Evolutionary conservation across 92 coral and sea anemone genomes (phyloP).

Genomic region (Isaurus tuberculatus): DNA sequence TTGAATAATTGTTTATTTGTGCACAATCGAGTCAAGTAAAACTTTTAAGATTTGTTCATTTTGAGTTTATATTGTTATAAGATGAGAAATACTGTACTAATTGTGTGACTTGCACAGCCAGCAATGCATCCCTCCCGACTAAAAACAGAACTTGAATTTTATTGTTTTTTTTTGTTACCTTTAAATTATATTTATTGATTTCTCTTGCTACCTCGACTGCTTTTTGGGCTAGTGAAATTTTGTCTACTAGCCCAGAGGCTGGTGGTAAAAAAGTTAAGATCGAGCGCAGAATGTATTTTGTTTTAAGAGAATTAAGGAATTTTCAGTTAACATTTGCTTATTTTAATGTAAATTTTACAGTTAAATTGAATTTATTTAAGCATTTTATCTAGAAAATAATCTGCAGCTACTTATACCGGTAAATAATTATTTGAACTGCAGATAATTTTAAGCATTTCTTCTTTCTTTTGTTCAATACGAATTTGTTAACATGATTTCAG

Average conservation of each 20-base stretch:
- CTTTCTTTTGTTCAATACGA: neutral
- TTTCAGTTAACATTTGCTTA: neutral
- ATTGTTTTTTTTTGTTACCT: neutral
- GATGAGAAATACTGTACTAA: too few relatives aligned
- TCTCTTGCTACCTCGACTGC: neutral
- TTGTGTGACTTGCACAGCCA: neutral
- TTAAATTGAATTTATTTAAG: neutral
- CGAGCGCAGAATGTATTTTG: neutral
- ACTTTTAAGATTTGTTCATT: too few relatives aligned
- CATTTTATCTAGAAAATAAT: neutral
- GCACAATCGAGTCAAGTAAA: too few relatives aligned
- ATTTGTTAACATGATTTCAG: neutral
- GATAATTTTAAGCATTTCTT: neutral
- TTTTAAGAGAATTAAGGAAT: neutral
- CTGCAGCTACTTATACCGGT: neutral
- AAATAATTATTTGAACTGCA: neutral
- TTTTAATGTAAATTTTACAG: neutral
- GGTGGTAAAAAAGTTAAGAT: slow-evolving; percentile 3
- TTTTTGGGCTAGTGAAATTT: neutral
- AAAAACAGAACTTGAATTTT: neutral
- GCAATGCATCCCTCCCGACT: neutral
- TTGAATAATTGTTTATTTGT: too few relatives aligned
- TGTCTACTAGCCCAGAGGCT: too few relatives aligned
- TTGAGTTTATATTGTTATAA: too few relatives aligned
- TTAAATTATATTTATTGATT: neutral